Evolutionary conservation across 2,888 invertebrate species (phyloP).

Genomic region (Sinotaia quadrata): DNA sequence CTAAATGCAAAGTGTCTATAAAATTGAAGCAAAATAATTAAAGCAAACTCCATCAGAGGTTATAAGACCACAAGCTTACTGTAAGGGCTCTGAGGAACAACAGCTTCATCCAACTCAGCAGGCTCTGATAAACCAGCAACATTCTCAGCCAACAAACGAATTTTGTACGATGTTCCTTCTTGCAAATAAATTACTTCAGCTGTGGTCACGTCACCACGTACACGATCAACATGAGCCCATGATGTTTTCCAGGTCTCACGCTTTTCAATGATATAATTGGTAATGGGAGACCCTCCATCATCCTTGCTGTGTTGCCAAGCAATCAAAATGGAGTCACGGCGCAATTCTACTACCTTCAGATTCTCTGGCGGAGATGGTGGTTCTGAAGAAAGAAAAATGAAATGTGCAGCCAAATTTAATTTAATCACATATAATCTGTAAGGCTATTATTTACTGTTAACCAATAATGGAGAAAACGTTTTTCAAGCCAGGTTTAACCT

Average conservation of each 20-base stretch:
- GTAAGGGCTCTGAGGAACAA: slow-evolving; percentile 64
- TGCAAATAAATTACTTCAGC: slow-evolving; percentile 76
- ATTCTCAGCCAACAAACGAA: slow-evolving; percentile 89
- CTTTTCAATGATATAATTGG: slow-evolving; percentile 85
- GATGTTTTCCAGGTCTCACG: slow-evolving; percentile 75
- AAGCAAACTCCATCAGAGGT: too few species aligned
- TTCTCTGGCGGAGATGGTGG: slow-evolving; percentile 59
- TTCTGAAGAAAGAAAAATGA: slow-evolving; percentile 38
- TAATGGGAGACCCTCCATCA: slow-evolving; percentile 86
- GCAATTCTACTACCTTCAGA: slow-evolving; percentile 52
- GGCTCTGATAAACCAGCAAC: slow-evolving; percentile 88
- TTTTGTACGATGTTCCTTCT: slow-evolving; percentile 86
- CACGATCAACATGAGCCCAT: slow-evolving; percentile 54
- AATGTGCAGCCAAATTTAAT: too few species aligned
- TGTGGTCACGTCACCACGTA: slow-evolving; percentile 42
- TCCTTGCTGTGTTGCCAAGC: slow-evolving; percentile 69
- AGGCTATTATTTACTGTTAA: too few species aligned
- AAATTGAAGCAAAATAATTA: too few species aligned
- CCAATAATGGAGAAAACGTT: too few species aligned
- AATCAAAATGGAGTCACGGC: slow-evolving; percentile 51
- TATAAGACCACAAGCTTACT: slow-evolving; percentile 52
- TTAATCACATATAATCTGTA: too few species aligned
- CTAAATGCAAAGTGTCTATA: too few species aligned
- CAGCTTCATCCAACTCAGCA: slow-evolving; percentile 48
- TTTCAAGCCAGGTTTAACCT: too few species aligned